These are phyloP conservation scores for Campoplex nolae DNA, from an alignment of 2,888 invertebrate genomes.

Conservation along the genomic window DNA sequence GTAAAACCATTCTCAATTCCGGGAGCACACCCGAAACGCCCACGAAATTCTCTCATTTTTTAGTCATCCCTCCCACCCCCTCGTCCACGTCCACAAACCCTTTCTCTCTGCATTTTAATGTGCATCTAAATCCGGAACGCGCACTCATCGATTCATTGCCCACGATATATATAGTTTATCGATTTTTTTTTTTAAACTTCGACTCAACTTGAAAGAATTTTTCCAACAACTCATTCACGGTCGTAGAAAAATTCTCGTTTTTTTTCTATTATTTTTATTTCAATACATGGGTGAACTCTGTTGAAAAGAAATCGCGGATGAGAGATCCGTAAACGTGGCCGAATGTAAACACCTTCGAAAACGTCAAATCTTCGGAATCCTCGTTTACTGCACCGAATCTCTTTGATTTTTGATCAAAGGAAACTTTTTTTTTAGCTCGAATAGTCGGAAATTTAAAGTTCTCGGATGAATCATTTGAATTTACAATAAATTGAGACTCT, in stretches of 20 bases:
- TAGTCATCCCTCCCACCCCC: not conserved
- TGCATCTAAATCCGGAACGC: slow-evolving; percentile 19
- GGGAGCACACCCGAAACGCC: slow-evolving; percentile 56
- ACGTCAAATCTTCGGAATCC: slow-evolving; percentile 30
- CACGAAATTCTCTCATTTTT: slow-evolving; percentile 37
- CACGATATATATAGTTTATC: slow-evolving; percentile 3
- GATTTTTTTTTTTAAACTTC: slow-evolving; percentile 5
- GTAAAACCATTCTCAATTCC: slow-evolving; percentile 43
- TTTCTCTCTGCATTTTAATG: slow-evolving; percentile 16
- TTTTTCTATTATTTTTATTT: slow-evolving; percentile 74
- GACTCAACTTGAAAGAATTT: slow-evolving; percentile 1
- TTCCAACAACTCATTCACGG: not conserved
- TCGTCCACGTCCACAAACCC: not conserved
- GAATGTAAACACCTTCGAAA: slow-evolving; percentile 52
- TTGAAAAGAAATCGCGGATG: not conserved
- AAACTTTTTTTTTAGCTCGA: slow-evolving; percentile 17
- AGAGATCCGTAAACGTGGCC: slow-evolving; percentile 5
- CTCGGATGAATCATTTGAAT: not conserved
- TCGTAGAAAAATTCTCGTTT: not conserved
- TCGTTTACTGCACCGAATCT: not conserved
- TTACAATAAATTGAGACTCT: not conserved
- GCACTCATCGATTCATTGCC: slow-evolving; percentile 33
- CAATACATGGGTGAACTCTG: not conserved
- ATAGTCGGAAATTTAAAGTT: not conserved
- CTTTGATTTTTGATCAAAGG: slow-evolving; percentile 35